A percentile compares a stretch with the other conserved stretches of the same genome.
Evolutionary conservation across 2,113 vertebrate species (phyloP).

Genomic region (Pomatostomus ruficeps): DNA sequence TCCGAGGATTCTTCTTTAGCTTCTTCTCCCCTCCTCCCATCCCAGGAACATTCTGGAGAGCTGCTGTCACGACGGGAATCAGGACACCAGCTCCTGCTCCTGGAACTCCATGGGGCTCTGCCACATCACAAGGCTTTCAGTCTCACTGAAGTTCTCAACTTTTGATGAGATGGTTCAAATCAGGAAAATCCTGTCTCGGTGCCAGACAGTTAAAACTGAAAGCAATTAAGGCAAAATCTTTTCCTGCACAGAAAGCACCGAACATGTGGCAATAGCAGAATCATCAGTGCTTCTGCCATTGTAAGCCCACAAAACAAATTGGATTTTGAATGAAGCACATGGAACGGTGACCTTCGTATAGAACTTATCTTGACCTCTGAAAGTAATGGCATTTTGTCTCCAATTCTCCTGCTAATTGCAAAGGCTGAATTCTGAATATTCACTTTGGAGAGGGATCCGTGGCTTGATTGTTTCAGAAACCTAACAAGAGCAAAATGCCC

Average conservation of each 20-base stretch:
- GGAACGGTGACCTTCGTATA: background rate
- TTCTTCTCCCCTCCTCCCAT: background rate
- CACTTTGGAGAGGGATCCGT: background rate
- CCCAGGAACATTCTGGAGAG: background rate
- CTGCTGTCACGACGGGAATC: background rate
- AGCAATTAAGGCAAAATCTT: background rate
- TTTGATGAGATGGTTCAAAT: background rate
- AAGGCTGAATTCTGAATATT: background rate
- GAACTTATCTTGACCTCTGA: background rate
- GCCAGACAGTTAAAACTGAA: background rate
- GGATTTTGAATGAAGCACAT: background rate
- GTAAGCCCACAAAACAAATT: background rate
- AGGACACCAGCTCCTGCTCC: fast-evolving
- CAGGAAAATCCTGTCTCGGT: background rate
- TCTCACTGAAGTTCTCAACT: background rate
- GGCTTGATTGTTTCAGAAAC: background rate
- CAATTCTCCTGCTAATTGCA: background rate
- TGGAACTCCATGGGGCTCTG: fast-evolving
- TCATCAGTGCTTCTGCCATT: background rate
- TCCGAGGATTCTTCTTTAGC: background rate
- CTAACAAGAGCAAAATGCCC: background rate
- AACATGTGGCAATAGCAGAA: background rate
- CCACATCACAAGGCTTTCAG: fast-evolving
- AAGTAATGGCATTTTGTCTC: background rate
- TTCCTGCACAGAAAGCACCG: background rate